Percentiles rank a stretch among this genome's conserved stretches.
phyloP scores from a whole-genome alignment of 2,113 vertebrate genomes.

The Eolophus roseicapilla region DNA sequence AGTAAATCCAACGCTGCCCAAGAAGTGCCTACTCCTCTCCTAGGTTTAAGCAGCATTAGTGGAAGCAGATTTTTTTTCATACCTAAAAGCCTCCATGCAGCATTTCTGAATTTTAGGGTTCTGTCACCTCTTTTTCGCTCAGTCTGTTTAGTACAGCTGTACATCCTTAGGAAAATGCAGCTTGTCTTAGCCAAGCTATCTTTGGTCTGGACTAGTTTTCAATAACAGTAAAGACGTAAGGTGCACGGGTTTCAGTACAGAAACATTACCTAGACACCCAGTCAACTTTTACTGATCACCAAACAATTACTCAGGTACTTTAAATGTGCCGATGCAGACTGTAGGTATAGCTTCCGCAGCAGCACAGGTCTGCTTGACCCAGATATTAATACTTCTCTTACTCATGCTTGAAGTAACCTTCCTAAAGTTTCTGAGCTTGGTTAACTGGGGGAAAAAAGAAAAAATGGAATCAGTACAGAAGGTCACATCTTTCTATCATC shows the following conservation, averaged over 20 bases:
- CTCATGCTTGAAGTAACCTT: background rate
- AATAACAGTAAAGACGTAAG: background rate
- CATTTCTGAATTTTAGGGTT: background rate
- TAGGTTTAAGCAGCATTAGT: background rate
- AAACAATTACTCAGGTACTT: background rate
- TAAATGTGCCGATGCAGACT: background rate
- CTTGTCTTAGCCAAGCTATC: background rate
- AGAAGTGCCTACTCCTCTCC: background rate
- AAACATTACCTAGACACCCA: background rate
- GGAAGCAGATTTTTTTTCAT: background rate
- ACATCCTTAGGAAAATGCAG: background rate
- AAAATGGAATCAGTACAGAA: background rate
- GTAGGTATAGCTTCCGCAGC: background rate
- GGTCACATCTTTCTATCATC: background rate
- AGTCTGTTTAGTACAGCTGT: background rate
- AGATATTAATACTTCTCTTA: background rate
- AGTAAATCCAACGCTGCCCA: background rate
- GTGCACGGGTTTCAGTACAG: background rate
- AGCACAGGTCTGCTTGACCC: background rate
- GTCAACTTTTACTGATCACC: background rate
- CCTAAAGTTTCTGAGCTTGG: background rate
- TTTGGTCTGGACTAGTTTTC: background rate
- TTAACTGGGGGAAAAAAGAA: background rate
- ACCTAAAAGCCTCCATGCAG: background rate
- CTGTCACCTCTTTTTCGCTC: background rate